Evolutionary conservation across 2,888 invertebrate genomes (phyloP), one percentile per base, ranked within the genome.

Genomic region (Hypolimnas misippus): DNA sequence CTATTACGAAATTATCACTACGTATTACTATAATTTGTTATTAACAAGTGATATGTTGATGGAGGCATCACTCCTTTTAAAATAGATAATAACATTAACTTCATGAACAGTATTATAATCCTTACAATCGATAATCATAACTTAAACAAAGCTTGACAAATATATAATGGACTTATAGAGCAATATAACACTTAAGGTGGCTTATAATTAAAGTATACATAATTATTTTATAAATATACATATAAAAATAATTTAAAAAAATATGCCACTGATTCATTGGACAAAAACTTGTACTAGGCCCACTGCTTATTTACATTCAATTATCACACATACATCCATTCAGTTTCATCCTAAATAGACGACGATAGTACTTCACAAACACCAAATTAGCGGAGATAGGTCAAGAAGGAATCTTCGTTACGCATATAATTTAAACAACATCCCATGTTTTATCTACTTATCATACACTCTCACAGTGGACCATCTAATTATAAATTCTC

Each of bases 41-140:
- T 84, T 90, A 90, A 90, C 91, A 91, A 91, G 89, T 92, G 92
- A 92, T 92, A 92, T 92, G 92, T 92, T 82, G 87, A 76, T 84
- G 87, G 89, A 91, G 90, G 73, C 77, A 89, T 85, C 86, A 87
- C 91, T 89, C 89, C 73, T 78, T 86, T 84, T 83, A 75, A 83
- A 78, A 86, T 81, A 82, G 77, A 82, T 76, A 79, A 29, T 85
- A 86, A 84, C 79, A 81, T 81, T 84, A 78, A 46, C 44, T 46
- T 46, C 73, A 76, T 77, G 83, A 84, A 85, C 79, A 79, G 83
- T 85, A 80, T 73, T 82, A 44, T 46, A 46, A 71, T 75, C 82
- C 56, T 66, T 68, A 69, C 42, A 60, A 44, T 77, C 76, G 83
- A 78, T 78, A 77, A 73, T 74, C 71, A 81, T n/a, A 89, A 86